Evolutionary conservation across 2,113 vertebrate species (phyloP).

Genomic region (Brachyhypopomus gauderio): DNA sequence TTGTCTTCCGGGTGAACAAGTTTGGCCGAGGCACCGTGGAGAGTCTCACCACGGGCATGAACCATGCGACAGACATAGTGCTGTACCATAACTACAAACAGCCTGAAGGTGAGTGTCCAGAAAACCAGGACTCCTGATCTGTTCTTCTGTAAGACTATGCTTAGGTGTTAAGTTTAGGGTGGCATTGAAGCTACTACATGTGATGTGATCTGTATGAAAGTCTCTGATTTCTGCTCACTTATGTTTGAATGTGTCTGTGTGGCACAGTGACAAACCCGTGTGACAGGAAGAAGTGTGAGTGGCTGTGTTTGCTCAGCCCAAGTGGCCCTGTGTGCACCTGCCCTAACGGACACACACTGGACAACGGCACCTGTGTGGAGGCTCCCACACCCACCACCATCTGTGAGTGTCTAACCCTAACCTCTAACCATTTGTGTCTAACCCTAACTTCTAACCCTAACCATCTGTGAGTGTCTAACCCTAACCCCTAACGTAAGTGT

Average conservation of each 20-base stretch:
- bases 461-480: too few relatives aligned
- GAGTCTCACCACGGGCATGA: constrained; percentile 90
- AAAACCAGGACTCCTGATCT: not conserved
- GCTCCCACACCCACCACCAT: constrained; percentile 83
- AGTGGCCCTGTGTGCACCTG: constrained; percentile 94
- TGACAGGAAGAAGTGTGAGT: constrained; percentile 96
- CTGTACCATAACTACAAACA: constrained; percentile 96
- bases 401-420: constrained; percentile 61
- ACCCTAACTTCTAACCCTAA: too few relatives aligned
- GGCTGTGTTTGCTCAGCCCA: constrained; percentile 95
- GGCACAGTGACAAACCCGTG: constrained; percentile 90
- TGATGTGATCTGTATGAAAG: not conserved
- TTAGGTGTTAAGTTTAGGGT: too few relatives aligned
- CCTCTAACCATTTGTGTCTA: not conserved
- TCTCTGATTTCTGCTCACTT: not conserved
- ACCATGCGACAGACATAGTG: constrained; percentile 91
- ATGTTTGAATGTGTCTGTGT: not conserved
- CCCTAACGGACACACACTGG: constrained; percentile 87
- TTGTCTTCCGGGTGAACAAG: constrained; percentile 95
- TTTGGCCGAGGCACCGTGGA: constrained; percentile 86
- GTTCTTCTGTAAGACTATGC: not conserved
- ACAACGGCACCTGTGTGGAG: constrained; percentile 92
- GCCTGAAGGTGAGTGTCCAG: constrained; percentile 82
- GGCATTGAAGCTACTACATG: too few relatives aligned
- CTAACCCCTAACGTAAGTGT: too few relatives aligned